Conservation (phyloP, 2,888 invertebrate species). For the Notodonta dromedarius region DNA sequence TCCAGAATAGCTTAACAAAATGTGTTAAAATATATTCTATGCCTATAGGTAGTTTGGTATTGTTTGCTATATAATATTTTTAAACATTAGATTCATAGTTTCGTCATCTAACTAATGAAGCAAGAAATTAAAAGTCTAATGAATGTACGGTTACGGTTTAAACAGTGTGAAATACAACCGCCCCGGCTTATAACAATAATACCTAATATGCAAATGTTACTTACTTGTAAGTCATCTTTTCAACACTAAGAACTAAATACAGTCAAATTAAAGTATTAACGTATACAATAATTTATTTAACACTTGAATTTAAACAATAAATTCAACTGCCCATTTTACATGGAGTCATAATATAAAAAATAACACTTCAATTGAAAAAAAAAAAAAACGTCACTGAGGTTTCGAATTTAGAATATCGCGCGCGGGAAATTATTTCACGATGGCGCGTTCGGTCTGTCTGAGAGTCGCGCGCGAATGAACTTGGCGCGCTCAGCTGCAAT, state of each 20-base stretch:
- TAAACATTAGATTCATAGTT: too few relatives aligned
- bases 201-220: conserved; percentile 21
- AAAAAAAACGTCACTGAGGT: conserved; percentile 19
- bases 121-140: too few relatives aligned
- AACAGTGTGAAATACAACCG: too few relatives aligned
- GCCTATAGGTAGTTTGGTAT: too few relatives aligned
- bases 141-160: too few relatives aligned
- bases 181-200: background rate
- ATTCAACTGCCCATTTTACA: conserved; percentile 31
- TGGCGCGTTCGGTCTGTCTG: conserved; percentile 47
- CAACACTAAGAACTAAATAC: conserved; percentile 27
- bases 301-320: background rate
- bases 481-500: conserved; percentile 40
- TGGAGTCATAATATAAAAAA: conserved; percentile 6
- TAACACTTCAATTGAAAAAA: conserved; percentile 18
- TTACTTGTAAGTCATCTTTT: conserved; percentile 38
- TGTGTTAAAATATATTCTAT: too few relatives aligned
- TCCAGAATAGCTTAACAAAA: too few relatives aligned
- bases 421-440: conserved; percentile 53
- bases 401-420: conserved; percentile 27
- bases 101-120: too few relatives aligned
- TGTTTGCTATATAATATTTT: too few relatives aligned
- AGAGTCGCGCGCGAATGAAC: conserved; percentile 52
- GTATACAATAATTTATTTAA: conserved; percentile 6
- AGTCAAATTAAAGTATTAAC: conserved; percentile 5